A percentile compares a stretch with the other conserved stretches of the same genome.
phyloP scores from a whole-genome alignment of 2,113 vertebrate species.

The Scolopax mira region DNA sequence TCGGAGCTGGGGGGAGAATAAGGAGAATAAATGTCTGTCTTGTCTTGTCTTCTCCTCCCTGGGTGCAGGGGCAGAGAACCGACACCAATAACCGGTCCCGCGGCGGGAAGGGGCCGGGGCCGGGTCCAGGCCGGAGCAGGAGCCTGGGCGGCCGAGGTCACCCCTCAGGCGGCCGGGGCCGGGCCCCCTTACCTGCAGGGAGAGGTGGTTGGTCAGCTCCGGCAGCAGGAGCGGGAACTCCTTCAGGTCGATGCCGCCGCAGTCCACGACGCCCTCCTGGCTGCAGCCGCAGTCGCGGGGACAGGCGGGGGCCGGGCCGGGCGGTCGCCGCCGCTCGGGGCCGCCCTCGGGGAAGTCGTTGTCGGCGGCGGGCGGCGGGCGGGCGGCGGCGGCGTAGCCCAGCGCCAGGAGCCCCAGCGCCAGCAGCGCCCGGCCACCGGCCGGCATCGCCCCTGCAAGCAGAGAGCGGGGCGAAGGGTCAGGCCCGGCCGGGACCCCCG shows the following conservation, averaged over 20 bases:
- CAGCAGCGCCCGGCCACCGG: slow-evolving; percentile 53
- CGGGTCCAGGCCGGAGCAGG: neutral
- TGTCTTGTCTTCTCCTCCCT: too few relatives aligned
- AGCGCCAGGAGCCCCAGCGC: slow-evolving; percentile 70
- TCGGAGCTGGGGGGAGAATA: neutral
- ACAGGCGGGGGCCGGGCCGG: slow-evolving; percentile 62
- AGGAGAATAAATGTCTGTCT: neutral
- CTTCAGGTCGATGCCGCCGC: slow-evolving; percentile 88
- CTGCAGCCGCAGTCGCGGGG: slow-evolving; percentile 87
- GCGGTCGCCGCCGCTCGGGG: neutral
- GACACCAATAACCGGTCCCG: accelerated
- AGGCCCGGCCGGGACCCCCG: neutral
- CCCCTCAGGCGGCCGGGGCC: neutral
- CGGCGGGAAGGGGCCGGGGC: neutral
- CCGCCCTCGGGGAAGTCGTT: slow-evolving; percentile 53
- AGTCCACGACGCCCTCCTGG: slow-evolving; percentile 88
- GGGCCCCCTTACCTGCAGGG: slow-evolving; percentile 83
- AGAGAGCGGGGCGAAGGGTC: neutral
- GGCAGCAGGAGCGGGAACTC: slow-evolving; percentile 86
- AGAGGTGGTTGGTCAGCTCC: slow-evolving; percentile 85
- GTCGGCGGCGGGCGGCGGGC: slow-evolving; percentile 64
- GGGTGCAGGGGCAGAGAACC: too few relatives aligned
- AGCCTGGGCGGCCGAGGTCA: neutral
- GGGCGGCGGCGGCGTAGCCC: slow-evolving; percentile 64
- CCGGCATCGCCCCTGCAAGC: slow-evolving; percentile 61